Percentiles rank a stretch among this genome's conserved stretches.
These are phyloP conservation scores for Tragopan temminckii DNA, from an alignment of 2,797 vertebrate genomes.

Conservation along the genomic window DNA sequence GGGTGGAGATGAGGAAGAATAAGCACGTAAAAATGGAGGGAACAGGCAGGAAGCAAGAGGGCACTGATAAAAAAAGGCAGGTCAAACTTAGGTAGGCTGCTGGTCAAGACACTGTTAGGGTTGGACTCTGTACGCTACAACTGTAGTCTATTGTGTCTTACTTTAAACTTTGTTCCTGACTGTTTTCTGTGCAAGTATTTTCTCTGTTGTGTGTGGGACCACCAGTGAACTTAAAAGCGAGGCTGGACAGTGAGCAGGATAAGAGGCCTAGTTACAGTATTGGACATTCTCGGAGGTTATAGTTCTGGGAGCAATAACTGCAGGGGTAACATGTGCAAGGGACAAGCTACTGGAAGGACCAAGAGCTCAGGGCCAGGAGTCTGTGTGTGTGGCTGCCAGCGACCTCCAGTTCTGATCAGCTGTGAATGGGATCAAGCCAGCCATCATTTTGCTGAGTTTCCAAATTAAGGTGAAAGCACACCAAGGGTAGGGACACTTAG, in stretches of 20 bases:
- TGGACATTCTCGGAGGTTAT: not conserved
- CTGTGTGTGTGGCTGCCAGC: not conserved
- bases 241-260: not conserved
- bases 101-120: accelerated
- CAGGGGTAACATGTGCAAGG: too few species aligned
- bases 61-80: not conserved
- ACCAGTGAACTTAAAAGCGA: not conserved
- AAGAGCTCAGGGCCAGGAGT: not conserved
- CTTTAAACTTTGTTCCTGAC: not conserved
- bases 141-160: not conserved
- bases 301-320: accelerated
- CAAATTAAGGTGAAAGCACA: not conserved
- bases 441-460: not conserved
- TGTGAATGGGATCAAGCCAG: accelerated
- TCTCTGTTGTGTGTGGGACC: accelerated
- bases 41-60: not conserved
- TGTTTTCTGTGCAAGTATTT: not conserved
- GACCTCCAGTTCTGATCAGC: not conserved
- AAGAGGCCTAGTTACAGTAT: accelerated
- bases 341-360: not conserved
- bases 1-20: not conserved
- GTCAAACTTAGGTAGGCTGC: not conserved
- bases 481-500: too few species aligned
- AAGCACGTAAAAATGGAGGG: not conserved
- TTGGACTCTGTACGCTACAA: not conserved